phyloP scores from a whole-genome alignment of 2,113 vertebrate genomes.

The Salvator merianae region DNA sequence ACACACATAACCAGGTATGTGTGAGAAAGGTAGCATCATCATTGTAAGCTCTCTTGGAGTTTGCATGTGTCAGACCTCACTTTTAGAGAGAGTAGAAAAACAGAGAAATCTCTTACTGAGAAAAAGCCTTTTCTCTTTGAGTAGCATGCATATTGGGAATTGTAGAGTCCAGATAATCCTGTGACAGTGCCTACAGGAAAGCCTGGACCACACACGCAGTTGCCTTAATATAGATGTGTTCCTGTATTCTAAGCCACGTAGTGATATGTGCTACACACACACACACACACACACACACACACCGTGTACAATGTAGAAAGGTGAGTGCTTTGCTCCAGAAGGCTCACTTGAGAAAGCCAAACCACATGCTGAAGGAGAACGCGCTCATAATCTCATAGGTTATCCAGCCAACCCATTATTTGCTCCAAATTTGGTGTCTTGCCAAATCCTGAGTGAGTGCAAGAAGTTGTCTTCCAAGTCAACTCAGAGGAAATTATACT shows the following conservation, averaged over 20 bases:
- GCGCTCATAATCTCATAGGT: too few relatives aligned
- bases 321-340: background rate
- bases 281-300: background rate
- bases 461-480: background rate
- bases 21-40: background rate
- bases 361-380: background rate
- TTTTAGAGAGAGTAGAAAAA: background rate
- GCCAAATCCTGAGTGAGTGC: background rate
- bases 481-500: background rate
- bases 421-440: background rate
- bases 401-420: background rate
- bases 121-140: background rate
- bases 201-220: background rate
- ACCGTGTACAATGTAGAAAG: background rate
- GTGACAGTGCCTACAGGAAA: background rate
- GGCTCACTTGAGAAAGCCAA: background rate
- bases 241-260: background rate
- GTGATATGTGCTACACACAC: background rate
- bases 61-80: background rate
- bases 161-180: background rate
- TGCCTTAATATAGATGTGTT: background rate
- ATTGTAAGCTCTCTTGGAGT: too few relatives aligned
- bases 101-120: background rate
- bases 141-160: background rate
- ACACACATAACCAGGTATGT: constrained; percentile 63